Evolutionary conservation across 2,888 invertebrate species (phyloP).

Genomic region (Tillus elongatus): DNA sequence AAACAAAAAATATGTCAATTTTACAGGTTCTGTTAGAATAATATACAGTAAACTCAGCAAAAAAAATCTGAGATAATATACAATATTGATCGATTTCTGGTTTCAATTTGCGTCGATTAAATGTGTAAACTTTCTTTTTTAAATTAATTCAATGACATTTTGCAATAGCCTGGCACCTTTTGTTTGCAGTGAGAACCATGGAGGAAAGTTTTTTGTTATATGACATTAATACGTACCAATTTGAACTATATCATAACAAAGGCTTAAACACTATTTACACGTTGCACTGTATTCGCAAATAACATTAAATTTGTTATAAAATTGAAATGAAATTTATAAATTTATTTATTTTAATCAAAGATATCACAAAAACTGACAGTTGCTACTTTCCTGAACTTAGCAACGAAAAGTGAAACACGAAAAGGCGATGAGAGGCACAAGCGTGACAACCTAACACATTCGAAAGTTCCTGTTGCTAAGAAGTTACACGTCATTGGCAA

Average conservation of each 20-base stretch:
- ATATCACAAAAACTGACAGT: conserved; percentile 38
- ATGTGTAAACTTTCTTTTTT: background rate
- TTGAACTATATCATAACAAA: conserved; percentile 36
- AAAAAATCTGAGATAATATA: no score
- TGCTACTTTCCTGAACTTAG: conserved; percentile 15
- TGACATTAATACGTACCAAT: conserved; percentile 30
- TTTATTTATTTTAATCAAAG: conserved; percentile 31
- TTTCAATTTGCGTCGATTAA: no score
- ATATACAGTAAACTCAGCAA: no score
- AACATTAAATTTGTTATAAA: conserved; percentile 37
- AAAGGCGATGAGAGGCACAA: no score
- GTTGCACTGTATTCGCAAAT: conserved; percentile 23
- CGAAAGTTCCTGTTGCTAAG: no score
- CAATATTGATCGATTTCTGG: no score
- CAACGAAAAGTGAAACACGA: no score
- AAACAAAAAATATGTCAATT: background rate
- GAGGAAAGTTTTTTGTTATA: no score
- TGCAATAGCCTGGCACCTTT: conserved; percentile 25
- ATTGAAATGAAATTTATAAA: conserved; percentile 31
- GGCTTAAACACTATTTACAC: conserved; percentile 32
- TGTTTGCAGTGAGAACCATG: conserved; percentile 27
- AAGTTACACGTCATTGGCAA: no score
- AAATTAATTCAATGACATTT: conserved; percentile 3
- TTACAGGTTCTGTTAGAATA: no score
- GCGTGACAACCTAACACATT: no score